Evolutionary conservation across 2,888 invertebrate species (phyloP), one percentile per base, ranked within the genome.

Genomic region (Brachyptera risi): DNA sequence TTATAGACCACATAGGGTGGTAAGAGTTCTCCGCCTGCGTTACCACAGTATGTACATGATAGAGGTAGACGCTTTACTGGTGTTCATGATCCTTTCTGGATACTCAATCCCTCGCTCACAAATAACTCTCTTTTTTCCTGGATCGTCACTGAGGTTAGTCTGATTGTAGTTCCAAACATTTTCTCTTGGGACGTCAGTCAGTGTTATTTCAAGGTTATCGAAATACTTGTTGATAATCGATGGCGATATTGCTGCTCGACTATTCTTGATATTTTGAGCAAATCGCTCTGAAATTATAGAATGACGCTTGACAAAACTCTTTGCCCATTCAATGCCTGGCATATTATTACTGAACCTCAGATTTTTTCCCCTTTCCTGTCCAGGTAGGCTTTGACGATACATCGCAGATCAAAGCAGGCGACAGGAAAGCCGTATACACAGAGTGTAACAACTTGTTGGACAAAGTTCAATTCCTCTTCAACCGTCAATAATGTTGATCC

Each of bases 1-100:
- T 76, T 78, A 65, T 76, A 76, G 0, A 75, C 73, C 3, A 75
- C 72, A 65, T 75, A 77, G 23, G 69, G 68, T 3, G 75, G 74
- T 26, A 76, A 64, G 1, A 73, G 21, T 42, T 66, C 62, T 4
- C 75, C 76, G 58, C 64, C 67, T 9, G 75, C 74, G 42, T 70
- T 69, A 9, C 68, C 73, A 57, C 72, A 69, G 60, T 76, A n/a
- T n/a, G n/a, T n/a, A 68, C 75, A 76, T 77, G 1, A 74, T 24
- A 11, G 72, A 72, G 13, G 68, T 68, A 1, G 70, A 64, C 11
- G 68, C 61, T 63, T 76, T 76, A 1, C 70, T 66, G 24, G 65
- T 63, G 60, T 75, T 72, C 60, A 71, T 69, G 13, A 73, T 68
- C 26, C 69, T 60, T 56, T 75, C 73, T 3, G 72, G 71, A 60